These are phyloP conservation scores for Theristicus caerulescens DNA, from an alignment of 2,113 vertebrate genomes.

Conservation along the genomic window DNA sequence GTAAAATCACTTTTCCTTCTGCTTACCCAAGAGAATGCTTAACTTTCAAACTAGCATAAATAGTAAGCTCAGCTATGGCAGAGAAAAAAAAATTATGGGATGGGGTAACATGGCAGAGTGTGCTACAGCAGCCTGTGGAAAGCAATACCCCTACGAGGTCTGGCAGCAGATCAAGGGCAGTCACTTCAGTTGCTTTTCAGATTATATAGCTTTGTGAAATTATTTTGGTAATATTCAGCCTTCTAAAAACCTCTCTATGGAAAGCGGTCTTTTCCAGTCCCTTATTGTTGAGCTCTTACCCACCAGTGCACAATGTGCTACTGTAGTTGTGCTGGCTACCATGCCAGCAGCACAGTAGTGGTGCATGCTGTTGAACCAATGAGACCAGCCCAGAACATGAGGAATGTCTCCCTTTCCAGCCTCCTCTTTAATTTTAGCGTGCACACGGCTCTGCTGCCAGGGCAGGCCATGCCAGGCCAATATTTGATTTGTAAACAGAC, in stretches of 20 bases:
- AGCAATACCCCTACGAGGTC: conserved; percentile 32
- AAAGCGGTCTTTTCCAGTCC: background rate
- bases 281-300: conserved; percentile 1
- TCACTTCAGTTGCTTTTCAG: conserved; percentile 27
- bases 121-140: conserved; percentile 31
- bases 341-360: background rate
- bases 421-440: conserved; percentile 54
- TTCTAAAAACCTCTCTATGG: conserved; percentile 6
- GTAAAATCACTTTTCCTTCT: background rate
- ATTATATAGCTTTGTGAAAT: conserved; percentile 31
- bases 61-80: background rate
- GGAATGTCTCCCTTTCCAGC: conserved; percentile 43
- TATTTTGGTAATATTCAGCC: conserved; percentile 34
- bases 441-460: background rate
- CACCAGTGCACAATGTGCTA: background rate
- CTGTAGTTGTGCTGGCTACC: background rate
- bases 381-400: conserved; percentile 1
- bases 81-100: background rate
- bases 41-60: conserved; percentile 19
- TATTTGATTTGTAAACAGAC: conserved; percentile 56
- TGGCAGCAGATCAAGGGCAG: conserved; percentile 43
- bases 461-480: conserved; percentile 24
- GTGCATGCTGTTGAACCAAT: background rate
- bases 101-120: background rate
- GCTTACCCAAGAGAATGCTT: background rate